Evolutionary conservation across 37 sponge, comb jelly and placozoan species (phyloP).

Genomic region (Amphimedon queenslandica): DNA sequence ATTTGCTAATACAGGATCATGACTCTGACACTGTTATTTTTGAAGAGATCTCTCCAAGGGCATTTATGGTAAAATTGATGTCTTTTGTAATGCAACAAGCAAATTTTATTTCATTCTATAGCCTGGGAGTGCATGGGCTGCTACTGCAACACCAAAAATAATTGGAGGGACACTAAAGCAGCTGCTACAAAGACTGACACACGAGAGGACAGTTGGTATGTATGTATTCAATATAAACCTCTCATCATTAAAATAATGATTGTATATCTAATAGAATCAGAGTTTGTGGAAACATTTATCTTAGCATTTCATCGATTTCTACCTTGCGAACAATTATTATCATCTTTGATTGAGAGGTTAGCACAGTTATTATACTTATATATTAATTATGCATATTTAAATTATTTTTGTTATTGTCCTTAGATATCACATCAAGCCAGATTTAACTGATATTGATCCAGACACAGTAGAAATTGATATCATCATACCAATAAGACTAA

Average conservation of each 20-base stretch:
- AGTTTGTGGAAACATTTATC: conserved; percentile 56
- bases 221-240: background rate
- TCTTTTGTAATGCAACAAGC: background rate
- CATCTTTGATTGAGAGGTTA: conserved; percentile 61
- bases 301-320: conserved; percentile 65
- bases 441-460: conserved; percentile 21
- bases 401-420: background rate
- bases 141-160: conserved; percentile 57
- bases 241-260: background rate
- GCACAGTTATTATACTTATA: background rate
- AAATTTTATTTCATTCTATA: background rate
- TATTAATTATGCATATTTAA: background rate
- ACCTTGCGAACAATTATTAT: conserved; percentile 47
- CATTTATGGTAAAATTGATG: background rate
- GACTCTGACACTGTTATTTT: conserved; percentile 8
- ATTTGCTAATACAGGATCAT: background rate
- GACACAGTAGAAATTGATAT: conserved; percentile 48
- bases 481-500: conserved; percentile 58
- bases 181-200: conserved; percentile 59
- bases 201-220: conserved; percentile 60
- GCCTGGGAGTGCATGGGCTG: conserved; percentile 28
- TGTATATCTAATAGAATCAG: conserved; percentile 46
- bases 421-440: conserved; percentile 42
- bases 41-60: background rate
- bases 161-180: conserved; percentile 64